Percentiles rank a stretch among this genome's conserved stretches.
These are phyloP conservation scores for Ecdyonurus torrentis DNA, from an alignment of 2,888 invertebrate species.

Conservation along the genomic window DNA sequence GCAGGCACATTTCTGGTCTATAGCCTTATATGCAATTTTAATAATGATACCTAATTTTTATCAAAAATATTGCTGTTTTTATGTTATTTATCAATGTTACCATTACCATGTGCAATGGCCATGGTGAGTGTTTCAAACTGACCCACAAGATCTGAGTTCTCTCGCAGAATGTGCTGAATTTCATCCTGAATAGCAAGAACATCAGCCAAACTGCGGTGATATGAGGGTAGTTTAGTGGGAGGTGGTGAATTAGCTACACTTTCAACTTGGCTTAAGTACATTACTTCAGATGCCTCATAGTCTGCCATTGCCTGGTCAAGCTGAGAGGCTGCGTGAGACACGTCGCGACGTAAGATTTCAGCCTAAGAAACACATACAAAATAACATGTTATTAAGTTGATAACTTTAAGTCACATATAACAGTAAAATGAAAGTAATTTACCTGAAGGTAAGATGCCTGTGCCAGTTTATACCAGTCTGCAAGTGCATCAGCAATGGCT, in stretches of 20 bases:
- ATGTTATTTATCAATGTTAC: background rate
- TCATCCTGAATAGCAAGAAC: conserved; percentile 23
- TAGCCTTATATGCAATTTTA: too few relatives aligned
- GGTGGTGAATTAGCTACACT: background rate
- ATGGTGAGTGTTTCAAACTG: conserved; percentile 22
- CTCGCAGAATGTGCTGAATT: conserved; percentile 25
- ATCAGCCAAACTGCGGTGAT: conserved; percentile 20
- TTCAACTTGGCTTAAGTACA: background rate
- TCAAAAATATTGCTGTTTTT: too few relatives aligned
- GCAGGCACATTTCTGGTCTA: too few relatives aligned
- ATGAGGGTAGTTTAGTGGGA: background rate
- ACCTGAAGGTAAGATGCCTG: conserved; percentile 69
- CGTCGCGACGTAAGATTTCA: background rate
- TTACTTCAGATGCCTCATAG: background rate
- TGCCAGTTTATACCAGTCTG: conserved; percentile 80
- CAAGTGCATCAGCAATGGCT: conserved; percentile 51
- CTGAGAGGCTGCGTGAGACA: conserved; percentile 3
- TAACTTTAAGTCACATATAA: background rate
- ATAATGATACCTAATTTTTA: too few relatives aligned
- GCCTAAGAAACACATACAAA: background rate
- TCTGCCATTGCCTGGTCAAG: conserved; percentile 9
- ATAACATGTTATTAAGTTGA: background rate
- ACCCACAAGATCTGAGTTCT: conserved; percentile 28
- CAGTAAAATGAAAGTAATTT: background rate
- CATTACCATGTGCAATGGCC: conserved; percentile 14